Evolutionary conservation across 2,888 invertebrate species (phyloP).

Genomic region (Fissipunctia ypsillon): DNA sequence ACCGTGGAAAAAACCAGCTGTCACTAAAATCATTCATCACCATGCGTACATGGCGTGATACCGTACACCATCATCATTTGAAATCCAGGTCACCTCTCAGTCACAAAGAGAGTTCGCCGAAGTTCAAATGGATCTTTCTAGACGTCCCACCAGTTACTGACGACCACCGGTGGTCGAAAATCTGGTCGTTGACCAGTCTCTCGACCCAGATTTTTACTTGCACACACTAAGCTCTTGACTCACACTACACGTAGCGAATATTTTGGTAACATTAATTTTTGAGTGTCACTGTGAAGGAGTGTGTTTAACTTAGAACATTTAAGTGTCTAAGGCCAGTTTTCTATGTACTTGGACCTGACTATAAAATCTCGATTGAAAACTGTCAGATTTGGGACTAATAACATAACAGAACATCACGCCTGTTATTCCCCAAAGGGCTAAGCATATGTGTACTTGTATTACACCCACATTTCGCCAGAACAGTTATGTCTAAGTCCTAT

Average conservation of each 20-base stretch:
- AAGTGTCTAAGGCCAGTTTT: not conserved
- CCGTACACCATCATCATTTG: slow-evolving; percentile 25
- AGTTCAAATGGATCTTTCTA: slow-evolving; percentile 58
- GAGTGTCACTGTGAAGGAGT: slow-evolving; percentile 3
- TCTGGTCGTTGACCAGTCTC: slow-evolving; percentile 60
- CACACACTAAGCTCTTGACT: slow-evolving; percentile 37
- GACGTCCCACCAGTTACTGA: slow-evolving; percentile 20
- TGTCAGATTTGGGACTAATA: not conserved
- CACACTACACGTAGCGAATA: slow-evolving; percentile 22
- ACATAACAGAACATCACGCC: not conserved
- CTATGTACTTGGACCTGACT: not conserved
- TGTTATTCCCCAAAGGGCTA: not conserved
- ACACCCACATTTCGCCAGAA: too few species aligned
- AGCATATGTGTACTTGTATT: not conserved
- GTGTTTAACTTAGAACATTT: not conserved
- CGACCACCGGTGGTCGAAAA: slow-evolving; percentile 36
- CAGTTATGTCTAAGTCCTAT: not conserved
- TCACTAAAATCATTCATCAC: slow-evolving; percentile 23
- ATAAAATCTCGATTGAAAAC: not conserved
- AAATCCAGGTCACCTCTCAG: slow-evolving; percentile 38
- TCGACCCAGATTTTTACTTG: slow-evolving; percentile 49
- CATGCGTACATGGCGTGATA: slow-evolving; percentile 22
- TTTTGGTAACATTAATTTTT: slow-evolving; percentile 9
- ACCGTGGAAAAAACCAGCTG: slow-evolving; percentile 25
- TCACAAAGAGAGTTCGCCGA: slow-evolving; percentile 49